Conservation (phyloP, 2,113 vertebrate genomes). For the Phodopus roborovskii region DNA sequence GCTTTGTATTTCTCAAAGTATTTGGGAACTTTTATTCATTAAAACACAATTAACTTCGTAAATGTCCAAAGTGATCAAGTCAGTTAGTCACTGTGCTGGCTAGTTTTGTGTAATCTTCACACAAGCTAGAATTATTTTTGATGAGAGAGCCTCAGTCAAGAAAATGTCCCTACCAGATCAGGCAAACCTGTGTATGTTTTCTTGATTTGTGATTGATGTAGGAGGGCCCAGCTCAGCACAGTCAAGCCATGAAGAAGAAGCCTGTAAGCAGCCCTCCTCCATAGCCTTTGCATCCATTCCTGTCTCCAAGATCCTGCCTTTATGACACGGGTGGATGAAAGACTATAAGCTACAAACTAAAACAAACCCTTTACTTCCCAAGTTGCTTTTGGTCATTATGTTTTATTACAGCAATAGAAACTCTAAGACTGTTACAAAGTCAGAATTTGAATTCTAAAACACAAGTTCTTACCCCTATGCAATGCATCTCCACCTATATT, state of each 20-base stretch:
- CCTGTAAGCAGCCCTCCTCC: background rate
- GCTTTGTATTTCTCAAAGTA: slow-evolving; percentile 8
- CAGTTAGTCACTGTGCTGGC: background rate
- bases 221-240: background rate
- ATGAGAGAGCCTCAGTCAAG: background rate
- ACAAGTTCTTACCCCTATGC: background rate
- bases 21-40: background rate
- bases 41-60: slow-evolving; percentile 19
- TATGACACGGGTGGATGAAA: no score
- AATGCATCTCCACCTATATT: background rate
- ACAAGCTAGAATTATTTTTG: background rate
- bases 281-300: background rate
- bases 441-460: slow-evolving; percentile 3
- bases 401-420: background rate
- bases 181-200: background rate
- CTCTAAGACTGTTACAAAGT: background rate
- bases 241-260: background rate
- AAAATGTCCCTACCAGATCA: background rate
- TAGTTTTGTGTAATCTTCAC: background rate
- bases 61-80: background rate
- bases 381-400: background rate
- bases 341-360: background rate
- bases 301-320: background rate
- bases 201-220: background rate
- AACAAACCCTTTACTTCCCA: background rate